Percentiles rank a stretch among this genome's conserved stretches.
Evolutionary conservation across 23 tunicate genomes (phyloP).

Genomic region (Ascidia mentula): DNA sequence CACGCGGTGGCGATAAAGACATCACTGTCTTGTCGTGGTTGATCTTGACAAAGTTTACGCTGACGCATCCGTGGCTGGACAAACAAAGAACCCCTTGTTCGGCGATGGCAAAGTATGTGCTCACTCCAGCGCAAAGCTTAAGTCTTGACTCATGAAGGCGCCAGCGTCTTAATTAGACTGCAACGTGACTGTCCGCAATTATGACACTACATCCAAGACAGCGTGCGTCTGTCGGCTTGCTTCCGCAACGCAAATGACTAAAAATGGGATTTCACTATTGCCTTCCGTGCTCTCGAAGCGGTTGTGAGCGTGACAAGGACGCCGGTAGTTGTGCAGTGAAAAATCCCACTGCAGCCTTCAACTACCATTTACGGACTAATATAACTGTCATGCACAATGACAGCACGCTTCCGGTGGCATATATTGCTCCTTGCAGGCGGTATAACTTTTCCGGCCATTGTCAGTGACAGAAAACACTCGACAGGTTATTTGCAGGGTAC

Average conservation of each 20-base stretch:
- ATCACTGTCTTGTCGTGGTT: not conserved
- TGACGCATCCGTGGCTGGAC: not conserved
- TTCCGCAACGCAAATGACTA: not conserved
- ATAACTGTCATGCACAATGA: not conserved
- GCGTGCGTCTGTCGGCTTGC: not conserved
- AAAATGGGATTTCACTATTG: not conserved
- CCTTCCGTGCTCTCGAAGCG: not conserved
- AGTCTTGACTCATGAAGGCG: not conserved
- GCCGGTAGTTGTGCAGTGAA: too few species aligned
- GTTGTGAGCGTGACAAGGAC: not conserved
- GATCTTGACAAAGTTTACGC: not conserved
- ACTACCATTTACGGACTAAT: not conserved
- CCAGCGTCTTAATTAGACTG: not conserved
- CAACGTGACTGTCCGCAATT: not conserved
- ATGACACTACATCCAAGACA: not conserved
- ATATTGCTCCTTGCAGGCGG: not conserved
- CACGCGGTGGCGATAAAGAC: conserved; percentile 4
- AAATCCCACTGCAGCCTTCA: not conserved
- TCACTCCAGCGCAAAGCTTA: not conserved
- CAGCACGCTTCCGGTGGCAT: not conserved
- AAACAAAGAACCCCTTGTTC: not conserved
- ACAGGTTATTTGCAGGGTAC: not conserved
- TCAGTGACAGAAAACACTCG: not conserved
- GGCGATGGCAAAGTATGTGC: not conserved
- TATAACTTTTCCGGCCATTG: not conserved